Conservation (phyloP, 1,140 invertebrate genomes). For the Drosophila kohkoa region DNA sequence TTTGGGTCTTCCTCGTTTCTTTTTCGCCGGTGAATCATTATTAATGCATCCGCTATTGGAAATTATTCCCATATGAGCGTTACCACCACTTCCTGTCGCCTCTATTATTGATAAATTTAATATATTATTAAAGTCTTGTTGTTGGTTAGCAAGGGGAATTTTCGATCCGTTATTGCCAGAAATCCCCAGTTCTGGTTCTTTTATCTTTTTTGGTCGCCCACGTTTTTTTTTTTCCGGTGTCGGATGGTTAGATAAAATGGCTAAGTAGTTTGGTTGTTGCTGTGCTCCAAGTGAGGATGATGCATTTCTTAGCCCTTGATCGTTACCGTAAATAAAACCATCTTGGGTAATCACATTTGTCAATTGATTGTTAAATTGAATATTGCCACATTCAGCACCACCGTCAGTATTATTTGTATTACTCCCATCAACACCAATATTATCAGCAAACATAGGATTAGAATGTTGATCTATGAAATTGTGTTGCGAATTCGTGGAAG, state of each 20-base stretch:
- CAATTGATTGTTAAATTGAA: conserved; percentile 29
- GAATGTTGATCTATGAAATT: conserved; percentile 26
- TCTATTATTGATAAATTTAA: conserved; percentile 73
- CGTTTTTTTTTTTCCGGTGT: conserved; percentile 94
- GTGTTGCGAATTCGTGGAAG: neutral
- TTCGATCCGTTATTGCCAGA: conserved; percentile 30
- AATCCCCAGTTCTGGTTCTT: conserved; percentile 86
- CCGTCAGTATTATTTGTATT: conserved; percentile 33
- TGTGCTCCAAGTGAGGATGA: neutral
- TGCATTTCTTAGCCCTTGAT: conserved; percentile 36
- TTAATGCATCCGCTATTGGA: neutral
- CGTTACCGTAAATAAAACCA: conserved; percentile 31
- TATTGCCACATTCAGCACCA: conserved; percentile 25
- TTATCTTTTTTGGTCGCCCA: conserved; percentile 94
- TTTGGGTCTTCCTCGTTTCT: conserved; percentile 93
- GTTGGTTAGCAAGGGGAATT: conserved; percentile 35
- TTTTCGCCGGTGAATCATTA: conserved; percentile 87
- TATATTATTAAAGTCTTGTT: conserved; percentile 75
- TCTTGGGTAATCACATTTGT: conserved; percentile 21
- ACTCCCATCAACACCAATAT: conserved; percentile 14
- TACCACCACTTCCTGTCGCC: conserved; percentile 3
- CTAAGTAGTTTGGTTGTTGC: conserved; percentile 39
- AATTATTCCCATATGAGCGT: neutral
- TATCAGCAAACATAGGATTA: conserved; percentile 41
- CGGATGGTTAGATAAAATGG: conserved; percentile 49